A percentile compares a stretch with the other conserved stretches of the same genome.
Evolutionary conservation across 2,113 vertebrate genomes (phyloP).

Genomic region (Forbesichthys agassizii): DNA sequence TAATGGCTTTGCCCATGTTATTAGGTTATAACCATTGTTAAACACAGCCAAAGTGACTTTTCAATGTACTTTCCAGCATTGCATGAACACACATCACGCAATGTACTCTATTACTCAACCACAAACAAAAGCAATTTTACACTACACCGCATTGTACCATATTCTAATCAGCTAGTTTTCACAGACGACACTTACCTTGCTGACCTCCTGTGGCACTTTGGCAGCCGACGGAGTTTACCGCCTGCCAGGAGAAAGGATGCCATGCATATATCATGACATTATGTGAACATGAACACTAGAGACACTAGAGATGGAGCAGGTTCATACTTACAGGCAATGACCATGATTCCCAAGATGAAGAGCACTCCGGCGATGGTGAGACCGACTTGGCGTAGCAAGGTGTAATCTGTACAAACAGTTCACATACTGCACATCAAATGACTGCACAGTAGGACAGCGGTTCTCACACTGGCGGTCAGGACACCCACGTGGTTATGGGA

Average conservation of each 20-base stretch:
- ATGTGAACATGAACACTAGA: not conserved
- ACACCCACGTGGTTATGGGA: no score
- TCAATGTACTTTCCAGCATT: constrained; percentile 39
- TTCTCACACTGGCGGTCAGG: no score
- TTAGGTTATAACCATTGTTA: constrained; percentile 41
- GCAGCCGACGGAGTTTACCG: constrained; percentile 46
- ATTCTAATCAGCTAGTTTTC: not conserved
- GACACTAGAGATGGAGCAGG: not conserved
- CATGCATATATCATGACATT: not conserved
- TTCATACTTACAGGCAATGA: constrained; percentile 71
- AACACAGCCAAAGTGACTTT: constrained; percentile 38
- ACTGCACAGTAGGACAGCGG: no score
- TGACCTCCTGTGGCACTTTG: constrained; percentile 50
- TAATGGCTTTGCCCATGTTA: no score
- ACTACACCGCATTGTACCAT: not conserved
- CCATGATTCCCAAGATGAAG: constrained; percentile 72
- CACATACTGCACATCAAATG: not conserved
- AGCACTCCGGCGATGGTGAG: constrained; percentile 66
- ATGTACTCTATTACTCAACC: constrained; percentile 21
- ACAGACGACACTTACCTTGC: constrained; percentile 51
- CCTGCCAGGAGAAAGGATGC: constrained; percentile 36
- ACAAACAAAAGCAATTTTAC: constrained; percentile 11
- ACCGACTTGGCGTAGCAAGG: constrained; percentile 51
- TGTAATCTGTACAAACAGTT: constrained; percentile 58
- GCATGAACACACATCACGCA: constrained; percentile 33